Evolutionary conservation across 1,140 invertebrate species (phyloP), one percentile per base, ranked within the genome.

Genomic region (Tetramorium alpestre): DNA sequence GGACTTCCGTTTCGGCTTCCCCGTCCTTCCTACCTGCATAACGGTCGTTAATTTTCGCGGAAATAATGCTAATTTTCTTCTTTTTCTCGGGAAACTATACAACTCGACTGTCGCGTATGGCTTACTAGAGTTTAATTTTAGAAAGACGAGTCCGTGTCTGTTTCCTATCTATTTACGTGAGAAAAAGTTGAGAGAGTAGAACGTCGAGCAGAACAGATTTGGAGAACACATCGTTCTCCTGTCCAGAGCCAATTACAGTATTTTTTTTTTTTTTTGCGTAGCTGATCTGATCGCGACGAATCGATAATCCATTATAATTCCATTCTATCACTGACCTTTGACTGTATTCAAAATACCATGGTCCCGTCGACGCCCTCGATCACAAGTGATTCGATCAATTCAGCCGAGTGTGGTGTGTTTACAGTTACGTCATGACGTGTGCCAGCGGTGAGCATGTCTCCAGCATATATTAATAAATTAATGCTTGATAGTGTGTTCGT

Each of bases 391-490:
- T 85, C 44, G 47, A 76, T 86, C 67, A 69, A 80, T 73, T 86
- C 65, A 69, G 73, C 58, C 47, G 47, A 73, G 58, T 84, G 88
- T 88, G 41, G 41, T 75, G 67, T 93, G 92, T 93, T 93, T 93
- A 93, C 92, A 90, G 91, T 93, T 93, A 93, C 92, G 92, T 93
- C 90, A 93, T 58, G 77, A 81, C 67, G 77, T 65, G 76, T 33
- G 65, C 41, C 54, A 51, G 62, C 64, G 25, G 67, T 87, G 78
- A 38, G 81, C 82, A 82, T 65, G 78, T 73, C 62, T 77, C 81
- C 54, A 47, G 87, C 88, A 91, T 93, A 87, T 90, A 89, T 93
- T 88, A 93, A 93, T 92, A 89, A 91, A 90, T 92, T 91, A 91
- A 75, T 69, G 60, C 49, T 18, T 85, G 56, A 22, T 65, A 56